phyloP scores from a whole-genome alignment of 2,797 vertebrate genomes.

The Alauda arvensis region DNA sequence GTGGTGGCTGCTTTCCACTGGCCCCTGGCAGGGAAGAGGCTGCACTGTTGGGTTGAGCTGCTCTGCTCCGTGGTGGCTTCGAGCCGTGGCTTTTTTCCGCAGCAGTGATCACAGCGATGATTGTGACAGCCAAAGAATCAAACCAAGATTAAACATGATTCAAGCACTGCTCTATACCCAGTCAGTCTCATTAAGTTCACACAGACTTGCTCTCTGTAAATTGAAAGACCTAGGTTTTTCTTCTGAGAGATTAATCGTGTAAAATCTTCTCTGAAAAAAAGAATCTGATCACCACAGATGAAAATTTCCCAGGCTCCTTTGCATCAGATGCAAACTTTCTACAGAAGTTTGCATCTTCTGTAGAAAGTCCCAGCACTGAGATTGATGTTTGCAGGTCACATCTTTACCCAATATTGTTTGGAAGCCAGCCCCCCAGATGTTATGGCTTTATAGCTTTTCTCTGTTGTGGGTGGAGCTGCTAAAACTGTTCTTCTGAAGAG shows the following conservation, averaged over 20 bases:
- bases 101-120: not conserved
- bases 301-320: not conserved
- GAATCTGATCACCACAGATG: not conserved
- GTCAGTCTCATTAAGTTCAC: not conserved
- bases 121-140: not conserved
- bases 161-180: not conserved
- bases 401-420: not conserved
- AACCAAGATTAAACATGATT: not conserved
- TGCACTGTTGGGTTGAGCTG: not conserved
- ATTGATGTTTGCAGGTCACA: not conserved
- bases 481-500: not conserved
- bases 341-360: not conserved
- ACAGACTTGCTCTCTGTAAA: not conserved
- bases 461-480: not conserved
- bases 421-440: not conserved
- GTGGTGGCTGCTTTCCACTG: conserved; percentile 41
- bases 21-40: not conserved
- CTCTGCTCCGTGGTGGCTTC: not conserved
- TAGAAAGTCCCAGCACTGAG: not conserved
- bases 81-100: not conserved
- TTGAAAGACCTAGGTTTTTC: not conserved
- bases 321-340: too few relatives aligned
- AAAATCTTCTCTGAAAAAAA: conserved; percentile 1
- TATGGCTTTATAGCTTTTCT: not conserved
- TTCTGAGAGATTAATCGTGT: not conserved